Evolutionary conservation across 2,113 vertebrate species (phyloP).

Genomic region (Sapayoa aenigma): DNA sequence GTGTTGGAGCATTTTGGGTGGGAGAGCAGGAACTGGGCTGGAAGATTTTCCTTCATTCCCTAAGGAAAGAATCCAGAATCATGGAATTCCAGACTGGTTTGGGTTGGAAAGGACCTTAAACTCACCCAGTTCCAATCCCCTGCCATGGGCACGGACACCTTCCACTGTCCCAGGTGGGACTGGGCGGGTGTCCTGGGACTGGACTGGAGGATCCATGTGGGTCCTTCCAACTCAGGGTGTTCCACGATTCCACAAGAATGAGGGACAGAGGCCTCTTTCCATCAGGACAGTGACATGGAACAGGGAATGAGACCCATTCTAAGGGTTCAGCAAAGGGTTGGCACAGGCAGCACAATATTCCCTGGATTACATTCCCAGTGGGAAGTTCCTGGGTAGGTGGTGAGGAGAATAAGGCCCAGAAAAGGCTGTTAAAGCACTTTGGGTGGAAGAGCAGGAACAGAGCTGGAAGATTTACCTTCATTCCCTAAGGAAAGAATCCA

Average conservation of each 20-base stretch:
- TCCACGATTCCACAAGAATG: not conserved
- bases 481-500: not conserved
- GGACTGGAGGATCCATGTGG: not conserved
- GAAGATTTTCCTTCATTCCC: no score
- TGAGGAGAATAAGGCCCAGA: not conserved
- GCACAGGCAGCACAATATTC: not conserved
- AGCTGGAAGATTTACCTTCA: not conserved
- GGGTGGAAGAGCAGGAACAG: no score
- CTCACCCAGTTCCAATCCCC: no score
- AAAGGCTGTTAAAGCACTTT: not conserved
- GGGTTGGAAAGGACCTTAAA: no score
- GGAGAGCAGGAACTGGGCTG: no score
- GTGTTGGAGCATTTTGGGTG: no score
- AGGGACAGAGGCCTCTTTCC: not conserved
- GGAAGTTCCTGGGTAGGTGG: not conserved
- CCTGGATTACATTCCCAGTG: not conserved
- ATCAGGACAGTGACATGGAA: not conserved
- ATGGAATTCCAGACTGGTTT: no score
- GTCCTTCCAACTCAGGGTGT: not conserved
- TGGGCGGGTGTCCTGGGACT: not conserved
- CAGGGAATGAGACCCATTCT: not conserved
- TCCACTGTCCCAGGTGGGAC: not conserved
- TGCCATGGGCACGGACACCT: no score
- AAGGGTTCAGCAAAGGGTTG: not conserved
- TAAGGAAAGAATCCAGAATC: no score